phyloP scores from a whole-genome alignment of 2,797 vertebrate species.

The Sebastes baramenuke region DNA sequence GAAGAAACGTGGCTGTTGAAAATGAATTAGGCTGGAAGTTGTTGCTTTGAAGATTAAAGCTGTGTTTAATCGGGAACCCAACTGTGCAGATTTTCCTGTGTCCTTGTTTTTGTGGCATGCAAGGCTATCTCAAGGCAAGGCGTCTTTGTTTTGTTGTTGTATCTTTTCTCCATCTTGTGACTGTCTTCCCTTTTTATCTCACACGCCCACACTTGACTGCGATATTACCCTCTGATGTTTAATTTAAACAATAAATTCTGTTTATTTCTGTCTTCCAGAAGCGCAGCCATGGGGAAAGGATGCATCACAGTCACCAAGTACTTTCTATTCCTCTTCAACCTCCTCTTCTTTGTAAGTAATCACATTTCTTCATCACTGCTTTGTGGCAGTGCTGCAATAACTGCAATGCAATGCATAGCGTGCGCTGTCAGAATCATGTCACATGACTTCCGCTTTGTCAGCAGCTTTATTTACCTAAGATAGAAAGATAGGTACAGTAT shows the following conservation, averaged over 20 bases:
- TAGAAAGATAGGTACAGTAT: neutral
- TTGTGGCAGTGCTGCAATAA: neutral
- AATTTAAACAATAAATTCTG: conserved; percentile 9
- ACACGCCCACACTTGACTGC: neutral
- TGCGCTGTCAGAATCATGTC: neutral
- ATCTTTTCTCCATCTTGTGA: conserved; percentile 32
- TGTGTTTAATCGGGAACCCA: conserved; percentile 39
- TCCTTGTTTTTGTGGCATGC: conserved; percentile 5
- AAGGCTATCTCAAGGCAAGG: conserved; percentile 10
- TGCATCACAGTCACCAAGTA: conserved; percentile 85
- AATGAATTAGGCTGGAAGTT: conserved; percentile 19
- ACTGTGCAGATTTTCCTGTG: conserved; percentile 29
- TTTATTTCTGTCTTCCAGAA: conserved; percentile 49
- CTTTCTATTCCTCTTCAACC: conserved; percentile 87
- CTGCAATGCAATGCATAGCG: neutral
- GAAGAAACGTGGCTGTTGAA: conserved; percentile 22
- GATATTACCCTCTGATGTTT: neutral
- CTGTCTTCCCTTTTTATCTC: neutral
- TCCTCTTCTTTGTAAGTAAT: conserved; percentile 86
- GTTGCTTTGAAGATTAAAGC: conserved; percentile 47
- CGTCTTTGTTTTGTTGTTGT: neutral
- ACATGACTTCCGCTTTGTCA: neutral
- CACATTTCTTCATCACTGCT: conserved; percentile 6
- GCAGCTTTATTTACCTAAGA: neutral
- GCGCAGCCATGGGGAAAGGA: conserved; percentile 80